Percentiles rank a stretch among this genome's conserved stretches.
These are phyloP conservation scores for Ophion costatus DNA, from an alignment of 2,888 invertebrate genomes.

Conservation along the genomic window DNA sequence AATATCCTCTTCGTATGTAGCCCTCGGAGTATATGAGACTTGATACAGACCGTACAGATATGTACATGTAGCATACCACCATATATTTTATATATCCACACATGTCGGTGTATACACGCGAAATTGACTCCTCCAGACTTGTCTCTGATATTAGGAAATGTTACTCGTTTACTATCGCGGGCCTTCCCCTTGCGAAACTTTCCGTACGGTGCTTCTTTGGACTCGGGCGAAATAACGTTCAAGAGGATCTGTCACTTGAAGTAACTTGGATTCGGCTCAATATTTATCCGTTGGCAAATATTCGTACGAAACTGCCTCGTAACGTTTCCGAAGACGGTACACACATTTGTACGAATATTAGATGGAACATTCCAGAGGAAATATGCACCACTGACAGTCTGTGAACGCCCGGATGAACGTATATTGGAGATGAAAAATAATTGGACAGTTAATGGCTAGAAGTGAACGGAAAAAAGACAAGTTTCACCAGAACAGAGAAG, in stretches of 20 bases:
- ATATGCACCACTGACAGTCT: neutral
- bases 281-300: neutral
- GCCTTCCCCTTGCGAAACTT: neutral
- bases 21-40: neutral
- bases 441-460: neutral
- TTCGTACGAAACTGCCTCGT: neutral
- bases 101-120: constrained; percentile 5
- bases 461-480: no score
- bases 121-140: constrained; percentile 15
- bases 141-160: constrained; percentile 17
- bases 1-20: constrained; percentile 15
- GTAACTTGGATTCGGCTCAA: neutral
- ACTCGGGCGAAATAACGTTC: neutral
- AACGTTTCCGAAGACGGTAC: neutral
- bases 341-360: neutral
- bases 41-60: constrained; percentile 6
- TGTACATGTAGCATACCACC: neutral
- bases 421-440: neutral
- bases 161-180: constrained; percentile 13
- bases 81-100: neutral
- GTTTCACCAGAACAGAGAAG: neutral
- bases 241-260: neutral
- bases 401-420: neutral
- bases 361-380: neutral
- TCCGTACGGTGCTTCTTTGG: neutral